These are phyloP conservation scores for Leptothorax acervorum DNA, from an alignment of 2,888 invertebrate genomes.

Conservation along the genomic window DNA sequence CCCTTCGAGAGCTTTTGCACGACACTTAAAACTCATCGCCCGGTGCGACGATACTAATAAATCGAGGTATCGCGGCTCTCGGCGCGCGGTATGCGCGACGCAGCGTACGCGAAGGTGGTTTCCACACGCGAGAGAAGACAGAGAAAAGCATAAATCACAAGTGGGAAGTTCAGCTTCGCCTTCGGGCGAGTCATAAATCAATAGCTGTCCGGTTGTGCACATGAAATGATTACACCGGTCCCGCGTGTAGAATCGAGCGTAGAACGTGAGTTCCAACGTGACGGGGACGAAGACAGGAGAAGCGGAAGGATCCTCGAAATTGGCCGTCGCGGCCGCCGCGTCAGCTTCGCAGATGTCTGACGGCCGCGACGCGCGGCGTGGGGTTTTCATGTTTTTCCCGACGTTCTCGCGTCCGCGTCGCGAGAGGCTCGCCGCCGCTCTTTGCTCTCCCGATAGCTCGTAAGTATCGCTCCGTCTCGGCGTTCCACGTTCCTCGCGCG, in stretches of 20 bases:
- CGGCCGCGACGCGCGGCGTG: constrained; percentile 21
- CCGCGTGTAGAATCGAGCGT: constrained; percentile 45
- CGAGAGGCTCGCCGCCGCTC: no score
- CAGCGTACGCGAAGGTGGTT: constrained; percentile 42
- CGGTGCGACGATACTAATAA: constrained; percentile 52
- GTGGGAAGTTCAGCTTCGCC: constrained; percentile 76
- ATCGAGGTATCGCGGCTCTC: constrained; percentile 46
- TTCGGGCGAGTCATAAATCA: constrained; percentile 80
- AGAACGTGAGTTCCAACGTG: constrained; percentile 40
- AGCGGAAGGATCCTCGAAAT: constrained; percentile 65
- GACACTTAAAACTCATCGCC: constrained; percentile 49
- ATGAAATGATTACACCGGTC: constrained; percentile 77
- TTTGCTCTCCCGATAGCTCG: background rate
- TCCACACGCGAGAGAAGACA: constrained; percentile 62
- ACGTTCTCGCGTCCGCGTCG: background rate
- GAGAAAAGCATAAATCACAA: constrained; percentile 79
- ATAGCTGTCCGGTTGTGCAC: constrained; percentile 76
- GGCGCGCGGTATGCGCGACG: constrained; percentile 3
- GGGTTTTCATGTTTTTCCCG: constrained; percentile 25
- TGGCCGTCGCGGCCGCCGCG: constrained; percentile 67
- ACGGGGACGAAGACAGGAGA: constrained; percentile 38
- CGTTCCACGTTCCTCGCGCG: background rate
- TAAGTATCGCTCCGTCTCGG: background rate
- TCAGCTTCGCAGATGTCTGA: constrained; percentile 58
- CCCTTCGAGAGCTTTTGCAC: constrained; percentile 12